A percentile compares a stretch with the other conserved stretches of the same genome.
phyloP scores from a whole-genome alignment of 2,113 vertebrate species.

The Notothenia coriiceps region DNA sequence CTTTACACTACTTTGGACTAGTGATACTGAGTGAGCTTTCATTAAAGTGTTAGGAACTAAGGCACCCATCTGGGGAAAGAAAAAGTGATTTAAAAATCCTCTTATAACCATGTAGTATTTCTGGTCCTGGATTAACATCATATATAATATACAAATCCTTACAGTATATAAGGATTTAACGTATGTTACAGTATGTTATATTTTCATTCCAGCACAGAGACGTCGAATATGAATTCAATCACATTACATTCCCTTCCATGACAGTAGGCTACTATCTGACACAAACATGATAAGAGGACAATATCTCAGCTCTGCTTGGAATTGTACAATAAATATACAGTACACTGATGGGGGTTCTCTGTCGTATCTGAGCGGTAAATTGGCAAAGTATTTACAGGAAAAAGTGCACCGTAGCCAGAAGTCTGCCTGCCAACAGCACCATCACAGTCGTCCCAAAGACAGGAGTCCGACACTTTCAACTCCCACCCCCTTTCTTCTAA shows the following conservation, averaged over 20 bases:
- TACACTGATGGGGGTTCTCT: conserved; percentile 70
- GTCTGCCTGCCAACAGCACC: conserved; percentile 69
- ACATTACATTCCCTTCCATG: conserved; percentile 69
- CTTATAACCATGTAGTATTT: conserved; percentile 38
- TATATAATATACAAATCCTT: conserved; percentile 64
- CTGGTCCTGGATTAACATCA: conserved; percentile 60
- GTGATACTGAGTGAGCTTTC: conserved; percentile 28
- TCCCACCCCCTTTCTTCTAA: background rate
- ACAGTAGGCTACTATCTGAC: conserved; percentile 68
- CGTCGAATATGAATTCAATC: conserved; percentile 52
- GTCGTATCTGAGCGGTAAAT: conserved; percentile 51
- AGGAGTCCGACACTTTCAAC: conserved; percentile 8
- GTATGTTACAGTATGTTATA: conserved; percentile 70
- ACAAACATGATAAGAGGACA: conserved; percentile 44
- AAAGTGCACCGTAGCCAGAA: conserved; percentile 74
- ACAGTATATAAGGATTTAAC: conserved; percentile 64
- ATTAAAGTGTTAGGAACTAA: conserved; percentile 40
- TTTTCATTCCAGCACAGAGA: conserved; percentile 69
- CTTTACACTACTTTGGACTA: conserved; percentile 15
- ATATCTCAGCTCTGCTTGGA: conserved; percentile 64
- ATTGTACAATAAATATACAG: conserved; percentile 82
- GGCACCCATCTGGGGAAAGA: conserved; percentile 46
- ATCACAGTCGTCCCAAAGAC: conserved; percentile 55
- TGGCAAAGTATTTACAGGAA: conserved; percentile 72
- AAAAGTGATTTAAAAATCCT: conserved; percentile 20